Percentiles rank a stretch among this genome's conserved stretches.
These are phyloP conservation scores for Abrostola tripartita DNA, from an alignment of 2,888 invertebrate genomes.

Conservation along the genomic window DNA sequence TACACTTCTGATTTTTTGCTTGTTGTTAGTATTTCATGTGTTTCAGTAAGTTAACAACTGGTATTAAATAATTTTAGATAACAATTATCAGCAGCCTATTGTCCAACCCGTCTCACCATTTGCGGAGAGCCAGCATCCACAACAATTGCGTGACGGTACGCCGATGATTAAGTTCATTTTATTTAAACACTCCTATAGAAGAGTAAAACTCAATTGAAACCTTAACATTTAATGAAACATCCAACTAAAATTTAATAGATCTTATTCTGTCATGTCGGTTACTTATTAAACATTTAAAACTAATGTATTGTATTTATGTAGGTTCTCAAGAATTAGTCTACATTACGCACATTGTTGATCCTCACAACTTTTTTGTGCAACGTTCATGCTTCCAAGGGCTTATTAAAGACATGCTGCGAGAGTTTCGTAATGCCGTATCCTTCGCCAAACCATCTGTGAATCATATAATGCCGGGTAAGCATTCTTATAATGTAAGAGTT, in stretches of 20 bases:
- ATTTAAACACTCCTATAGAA: no score
- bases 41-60: neutral
- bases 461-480: conserved; percentile 74
- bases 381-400: conserved; percentile 71
- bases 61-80: conserved; percentile 55
- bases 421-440: conserved; percentile 74
- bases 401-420: conserved; percentile 76
- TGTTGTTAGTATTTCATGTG: neutral
- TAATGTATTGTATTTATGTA: conserved; percentile 50
- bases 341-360: conserved; percentile 89
- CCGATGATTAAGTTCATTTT: neutral
- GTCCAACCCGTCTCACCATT: conserved; percentile 70
- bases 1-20: no score
- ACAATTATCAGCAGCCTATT: conserved; percentile 59
- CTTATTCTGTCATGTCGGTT: no score
- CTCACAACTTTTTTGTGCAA: conserved; percentile 90
- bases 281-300: no score
- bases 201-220: no score
- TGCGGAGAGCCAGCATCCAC: conserved; percentile 68
- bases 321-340: conserved; percentile 84
- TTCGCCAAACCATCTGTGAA: conserved; percentile 71
- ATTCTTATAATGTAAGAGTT: neutral
- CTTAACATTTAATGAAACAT: no score
- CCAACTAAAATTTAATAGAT: no score
- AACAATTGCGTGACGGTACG: conserved; percentile 75